Evolutionary conservation across 2,113 vertebrate genomes (phyloP).

Genomic region (Pristiophorus japonicus): DNA sequence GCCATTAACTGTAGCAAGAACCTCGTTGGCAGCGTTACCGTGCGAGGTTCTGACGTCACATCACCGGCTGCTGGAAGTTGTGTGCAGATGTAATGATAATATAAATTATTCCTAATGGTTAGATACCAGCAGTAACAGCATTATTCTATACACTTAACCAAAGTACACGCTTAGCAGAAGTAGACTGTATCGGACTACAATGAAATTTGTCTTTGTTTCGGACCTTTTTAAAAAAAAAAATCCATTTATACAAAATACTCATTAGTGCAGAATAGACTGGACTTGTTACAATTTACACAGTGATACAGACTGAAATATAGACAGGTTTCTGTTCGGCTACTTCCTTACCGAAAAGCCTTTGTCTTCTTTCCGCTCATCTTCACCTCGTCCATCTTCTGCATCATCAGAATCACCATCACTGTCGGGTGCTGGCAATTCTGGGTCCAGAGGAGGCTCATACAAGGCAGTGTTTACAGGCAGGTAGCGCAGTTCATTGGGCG

Average conservation of each 20-base stretch:
- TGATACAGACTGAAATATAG: too few relatives aligned
- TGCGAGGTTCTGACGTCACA: constrained; percentile 27
- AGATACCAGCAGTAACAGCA: not conserved
- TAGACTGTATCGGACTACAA: not conserved
- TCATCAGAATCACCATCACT: constrained; percentile 95
- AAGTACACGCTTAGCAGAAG: constrained; percentile 30
- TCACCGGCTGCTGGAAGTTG: constrained; percentile 14
- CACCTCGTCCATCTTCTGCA: constrained; percentile 71
- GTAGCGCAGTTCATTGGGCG: constrained; percentile 91
- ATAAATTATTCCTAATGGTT: constrained; percentile 23
- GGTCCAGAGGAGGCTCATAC: constrained; percentile 91
- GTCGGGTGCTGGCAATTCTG: constrained; percentile 82
- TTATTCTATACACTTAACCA: constrained; percentile 27
- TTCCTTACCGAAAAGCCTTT: constrained; percentile 70
- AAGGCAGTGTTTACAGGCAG: constrained; percentile 89
- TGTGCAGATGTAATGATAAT: constrained; percentile 10
- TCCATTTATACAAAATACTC: not conserved
- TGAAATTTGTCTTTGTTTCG: constrained; percentile 7
- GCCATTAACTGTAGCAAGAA: constrained; percentile 32
- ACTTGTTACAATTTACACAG: not conserved
- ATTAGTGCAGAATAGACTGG: not conserved
- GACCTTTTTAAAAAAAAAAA: not conserved
- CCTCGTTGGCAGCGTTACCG: constrained; percentile 25
- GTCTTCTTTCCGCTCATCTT: constrained; percentile 67
- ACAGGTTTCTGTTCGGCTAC: not conserved